Base-by-base conservation (phyloP, 2,888 invertebrate species). In the Lutraria lutraria region DNA sequence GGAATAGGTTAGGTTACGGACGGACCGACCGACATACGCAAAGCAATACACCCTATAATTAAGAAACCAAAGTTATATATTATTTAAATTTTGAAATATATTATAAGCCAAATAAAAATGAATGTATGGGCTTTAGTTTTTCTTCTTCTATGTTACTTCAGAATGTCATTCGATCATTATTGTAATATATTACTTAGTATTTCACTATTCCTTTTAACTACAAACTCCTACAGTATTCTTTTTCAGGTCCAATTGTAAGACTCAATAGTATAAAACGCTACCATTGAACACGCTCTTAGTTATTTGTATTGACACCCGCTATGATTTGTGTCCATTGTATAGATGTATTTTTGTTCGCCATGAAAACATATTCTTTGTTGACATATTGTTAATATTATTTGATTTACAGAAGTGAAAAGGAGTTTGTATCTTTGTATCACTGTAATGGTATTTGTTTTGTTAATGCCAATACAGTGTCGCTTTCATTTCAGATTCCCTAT, bases 361-460 rank as follows among this genome's bases (percentile, higher is more conserved):
- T 72, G 72, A 31, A 31, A 76, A 34, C 34, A 76, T 43, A 43
- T 43, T 43, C 43, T 43, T 8, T 43, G 8, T 43, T 43, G 31
- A 31, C 34, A 31, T 76, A 76, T 31, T 31, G 76, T 76, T 34
- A 34, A 29, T 34, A 76, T 76, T 76, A 31, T 76, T 34, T 31
- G 31, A 6, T 19, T 34, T 16, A 76, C 15, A 4, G 29, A 13
- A 76, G 34, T 34, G 13, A 15, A 19, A 72, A 72, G 1, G 16
- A 19, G 0, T 34, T 31, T 76, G 76, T 76, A 76, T 76, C 76
- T 12, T 0, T 76, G 1, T 76, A 76, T 76, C 16, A 10, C 76
- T 76, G 31, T 34, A 76, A 31, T 76, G 31, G 16, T 76, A 31
- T 76, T 76, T 76, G 76, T 34, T 76, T 76, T 76, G 76, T 76